Evolutionary conservation across 2,113 vertebrate genomes (phyloP).

Genomic region (Atrichornis clamosus): DNA sequence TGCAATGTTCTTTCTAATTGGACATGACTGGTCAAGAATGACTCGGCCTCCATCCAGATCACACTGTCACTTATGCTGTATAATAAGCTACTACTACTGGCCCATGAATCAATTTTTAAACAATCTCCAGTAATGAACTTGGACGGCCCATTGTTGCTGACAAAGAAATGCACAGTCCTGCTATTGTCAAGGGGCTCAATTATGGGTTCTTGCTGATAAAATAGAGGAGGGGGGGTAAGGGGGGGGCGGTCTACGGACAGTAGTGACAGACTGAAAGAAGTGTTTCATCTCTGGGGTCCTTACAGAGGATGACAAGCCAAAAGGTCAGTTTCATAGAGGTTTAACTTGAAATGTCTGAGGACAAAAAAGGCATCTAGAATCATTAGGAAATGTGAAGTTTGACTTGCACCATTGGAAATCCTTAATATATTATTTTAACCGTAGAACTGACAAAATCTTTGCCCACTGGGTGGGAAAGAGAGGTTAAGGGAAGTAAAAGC

Average conservation of each 20-base stretch:
- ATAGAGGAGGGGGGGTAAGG: not conserved
- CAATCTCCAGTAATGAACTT: constrained; percentile 80
- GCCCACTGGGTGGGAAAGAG: constrained; percentile 43
- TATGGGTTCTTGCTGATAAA: constrained; percentile 72
- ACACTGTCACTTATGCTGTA: constrained; percentile 74
- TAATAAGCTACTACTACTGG: constrained; percentile 81
- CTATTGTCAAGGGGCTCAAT: constrained; percentile 72
- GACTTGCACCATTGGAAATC: constrained; percentile 58
- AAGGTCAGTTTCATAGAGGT: constrained; percentile 50
- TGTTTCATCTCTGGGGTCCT: constrained; percentile 45
- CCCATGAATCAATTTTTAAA: constrained; percentile 74
- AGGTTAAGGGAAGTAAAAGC: constrained; percentile 46
- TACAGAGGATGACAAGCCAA: constrained; percentile 47
- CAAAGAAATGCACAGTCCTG: constrained; percentile 71
- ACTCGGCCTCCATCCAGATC: constrained; percentile 71
- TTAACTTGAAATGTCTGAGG: constrained; percentile 17
- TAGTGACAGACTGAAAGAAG: constrained; percentile 63
- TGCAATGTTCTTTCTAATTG: constrained; percentile 76
- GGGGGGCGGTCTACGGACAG: not conserved
- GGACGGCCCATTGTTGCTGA: constrained; percentile 74
- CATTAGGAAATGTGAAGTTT: constrained; percentile 65
- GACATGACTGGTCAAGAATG: constrained; percentile 78
- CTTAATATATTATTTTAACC: constrained; percentile 62
- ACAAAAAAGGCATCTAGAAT: constrained; percentile 59
- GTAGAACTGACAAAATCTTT: constrained; percentile 43